A percentile compares a stretch with the other conserved stretches of the same genome.
phyloP scores from a whole-genome alignment of 2,797 vertebrate species.

The Sebastes dallii region DNA sequence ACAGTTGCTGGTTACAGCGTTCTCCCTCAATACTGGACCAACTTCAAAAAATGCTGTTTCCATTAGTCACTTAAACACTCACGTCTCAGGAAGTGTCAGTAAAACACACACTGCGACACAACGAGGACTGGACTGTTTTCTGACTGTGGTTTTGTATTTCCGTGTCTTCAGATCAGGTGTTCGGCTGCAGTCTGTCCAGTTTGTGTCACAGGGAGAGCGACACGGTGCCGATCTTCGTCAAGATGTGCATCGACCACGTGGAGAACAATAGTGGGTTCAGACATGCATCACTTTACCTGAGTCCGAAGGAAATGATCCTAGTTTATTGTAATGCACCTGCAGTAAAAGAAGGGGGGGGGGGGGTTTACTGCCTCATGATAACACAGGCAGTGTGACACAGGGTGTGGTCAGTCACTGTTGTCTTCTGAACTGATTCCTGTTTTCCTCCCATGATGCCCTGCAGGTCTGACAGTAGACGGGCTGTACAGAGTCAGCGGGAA shows the following conservation, averaged over 20 bases:
- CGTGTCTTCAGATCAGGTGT: slow-evolving; percentile 91
- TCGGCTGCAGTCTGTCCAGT: slow-evolving; percentile 92
- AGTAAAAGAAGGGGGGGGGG: neutral
- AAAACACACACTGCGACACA: neutral
- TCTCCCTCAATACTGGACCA: too few relatives aligned
- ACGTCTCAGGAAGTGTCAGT: neutral
- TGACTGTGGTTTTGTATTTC: neutral
- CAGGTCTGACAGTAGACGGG: slow-evolving; percentile 92
- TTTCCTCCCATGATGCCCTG: slow-evolving; percentile 25
- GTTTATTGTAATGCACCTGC: neutral
- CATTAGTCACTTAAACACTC: too few relatives aligned
- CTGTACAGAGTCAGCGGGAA: slow-evolving; percentile 98
- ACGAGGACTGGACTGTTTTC: neutral
- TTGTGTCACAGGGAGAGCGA: slow-evolving; percentile 92
- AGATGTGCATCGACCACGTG: slow-evolving; percentile 94
- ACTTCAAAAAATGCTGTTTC: too few relatives aligned
- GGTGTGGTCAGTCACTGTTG: neutral
- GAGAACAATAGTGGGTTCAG: slow-evolving; percentile 88
- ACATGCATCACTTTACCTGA: neutral
- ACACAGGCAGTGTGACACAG: neutral
- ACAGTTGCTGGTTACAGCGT: too few relatives aligned
- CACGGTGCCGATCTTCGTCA: slow-evolving; percentile 93
- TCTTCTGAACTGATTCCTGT: neutral
- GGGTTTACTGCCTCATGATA: neutral
- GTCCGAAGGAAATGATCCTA: neutral